phyloP scores from a whole-genome alignment of 2,113 vertebrate genomes.

The Podarcis raffonei region DNA sequence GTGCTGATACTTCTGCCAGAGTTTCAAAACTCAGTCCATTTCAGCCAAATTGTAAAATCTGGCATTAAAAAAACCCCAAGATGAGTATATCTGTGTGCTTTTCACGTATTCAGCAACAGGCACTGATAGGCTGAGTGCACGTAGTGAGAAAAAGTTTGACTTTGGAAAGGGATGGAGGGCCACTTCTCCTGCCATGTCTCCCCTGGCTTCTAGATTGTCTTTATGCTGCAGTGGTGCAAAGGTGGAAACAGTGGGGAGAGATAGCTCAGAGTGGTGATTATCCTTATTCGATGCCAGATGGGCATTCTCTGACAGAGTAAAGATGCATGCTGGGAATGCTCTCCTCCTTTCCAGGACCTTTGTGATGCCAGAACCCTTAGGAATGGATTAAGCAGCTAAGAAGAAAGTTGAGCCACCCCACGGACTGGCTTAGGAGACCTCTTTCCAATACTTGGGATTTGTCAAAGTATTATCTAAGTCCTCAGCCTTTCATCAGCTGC shows the following conservation, averaged over 20 bases:
- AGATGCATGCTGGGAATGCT: background rate
- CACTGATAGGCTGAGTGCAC: background rate
- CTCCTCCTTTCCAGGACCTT: background rate
- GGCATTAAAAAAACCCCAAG: background rate
- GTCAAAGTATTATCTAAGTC: background rate
- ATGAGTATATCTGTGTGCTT: too few relatives aligned
- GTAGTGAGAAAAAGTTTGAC: background rate
- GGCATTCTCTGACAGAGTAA: slow-evolving; percentile 1
- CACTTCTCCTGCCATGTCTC: background rate
- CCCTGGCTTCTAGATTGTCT: background rate
- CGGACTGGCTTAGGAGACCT: background rate
- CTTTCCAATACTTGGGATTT: slow-evolving; percentile 22
- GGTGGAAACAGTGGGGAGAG: background rate
- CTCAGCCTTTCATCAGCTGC: background rate
- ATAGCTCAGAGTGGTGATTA: slow-evolving; percentile 2
- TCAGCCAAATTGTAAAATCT: background rate
- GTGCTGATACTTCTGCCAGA: background rate
- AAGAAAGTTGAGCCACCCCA: slow-evolving; percentile 17
- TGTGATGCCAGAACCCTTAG: slow-evolving; percentile 8
- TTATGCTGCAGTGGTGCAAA: background rate
- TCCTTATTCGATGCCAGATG: background rate
- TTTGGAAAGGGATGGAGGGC: background rate
- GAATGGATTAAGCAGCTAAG: slow-evolving; percentile 9
- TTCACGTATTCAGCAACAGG: background rate
- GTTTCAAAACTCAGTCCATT: background rate